Evolutionary conservation across 2,797 vertebrate species (phyloP).

Genomic region (Mormyrops boulengeri): DNA sequence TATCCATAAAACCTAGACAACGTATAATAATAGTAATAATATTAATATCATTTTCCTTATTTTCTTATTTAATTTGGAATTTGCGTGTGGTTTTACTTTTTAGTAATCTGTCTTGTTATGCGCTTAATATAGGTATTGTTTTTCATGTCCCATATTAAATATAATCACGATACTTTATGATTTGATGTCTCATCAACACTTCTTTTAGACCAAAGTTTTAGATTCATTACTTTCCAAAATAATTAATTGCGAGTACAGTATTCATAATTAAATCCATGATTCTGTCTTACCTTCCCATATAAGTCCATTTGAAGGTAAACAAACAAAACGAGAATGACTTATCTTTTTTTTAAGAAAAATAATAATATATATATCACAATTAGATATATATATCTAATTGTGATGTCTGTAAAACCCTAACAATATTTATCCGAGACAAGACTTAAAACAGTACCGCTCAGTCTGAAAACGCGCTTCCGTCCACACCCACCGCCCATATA

Average conservation of each 20-base stretch:
- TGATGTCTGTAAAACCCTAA: neutral
- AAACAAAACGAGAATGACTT: neutral
- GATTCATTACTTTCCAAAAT: neutral
- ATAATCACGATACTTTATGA: neutral
- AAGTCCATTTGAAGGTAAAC: conserved; percentile 64
- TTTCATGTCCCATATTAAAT: neutral
- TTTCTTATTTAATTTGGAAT: neutral
- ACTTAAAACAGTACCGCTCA: neutral
- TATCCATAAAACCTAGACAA: neutral
- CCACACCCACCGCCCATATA: conserved; percentile 31
- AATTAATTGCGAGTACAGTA: neutral
- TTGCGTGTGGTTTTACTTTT: neutral
- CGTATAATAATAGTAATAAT: neutral
- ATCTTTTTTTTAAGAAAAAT: neutral
- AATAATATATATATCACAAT: neutral
- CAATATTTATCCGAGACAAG: neutral
- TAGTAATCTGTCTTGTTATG: neutral
- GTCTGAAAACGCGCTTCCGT: neutral
- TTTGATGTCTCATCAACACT: neutral
- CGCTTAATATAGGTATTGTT: neutral
- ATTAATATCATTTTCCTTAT: neutral
- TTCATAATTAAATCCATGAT: neutral
- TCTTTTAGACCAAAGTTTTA: neutral
- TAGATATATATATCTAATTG: neutral
- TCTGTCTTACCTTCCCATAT: conserved; percentile 75